Evolutionary conservation across 2,888 invertebrate genomes (phyloP), one percentile per base, ranked within the genome.

Genomic region (Amorpha juglandis): DNA sequence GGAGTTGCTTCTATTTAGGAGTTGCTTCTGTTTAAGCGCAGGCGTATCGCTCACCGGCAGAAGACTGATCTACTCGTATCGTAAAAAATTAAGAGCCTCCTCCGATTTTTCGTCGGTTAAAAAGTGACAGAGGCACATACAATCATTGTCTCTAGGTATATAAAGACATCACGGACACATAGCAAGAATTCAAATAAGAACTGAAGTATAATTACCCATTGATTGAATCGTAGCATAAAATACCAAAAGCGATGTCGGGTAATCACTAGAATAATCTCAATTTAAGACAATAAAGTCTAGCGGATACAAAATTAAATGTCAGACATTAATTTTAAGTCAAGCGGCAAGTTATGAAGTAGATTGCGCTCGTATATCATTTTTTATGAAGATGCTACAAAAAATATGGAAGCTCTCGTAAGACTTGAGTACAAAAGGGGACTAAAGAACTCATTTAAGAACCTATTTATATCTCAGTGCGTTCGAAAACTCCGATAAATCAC

Each of bases 361-460:
- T 69, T 69, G 63, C 52, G 62, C 27, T 66, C 67, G 63, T 69
- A 67, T 67, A 66, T 68, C 64, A 67, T 64, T 48, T 69, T 69
- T 69, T 67, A 63, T 51, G 45, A 64, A 38, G 19, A 38, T 38
- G 58, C 19, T 58, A 42, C 58, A 19, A 38, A 58, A 27, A 58
- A 19, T 16, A 58, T 58, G 58, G 19, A 42, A 42, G 42, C 42
- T 58, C 58, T 38, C 19, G 42, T 45, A 58, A 58, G 38, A 58
- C 55, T 51, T 12, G 35, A 58, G 42, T 16, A 42, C 19, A 42
- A 38, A 58, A 19, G 38, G 58, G 19, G 58, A 38, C 58, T 58
- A 7, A 21, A 38, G 58, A 58, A 42, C 58, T 58, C 16, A 58
- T 58, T 42, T 58, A 58, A 19, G 19, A 4, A 38, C 35, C 58